Base-by-base conservation (phyloP, 2,797 vertebrate genomes). In the Zalophus californianus region DNA sequence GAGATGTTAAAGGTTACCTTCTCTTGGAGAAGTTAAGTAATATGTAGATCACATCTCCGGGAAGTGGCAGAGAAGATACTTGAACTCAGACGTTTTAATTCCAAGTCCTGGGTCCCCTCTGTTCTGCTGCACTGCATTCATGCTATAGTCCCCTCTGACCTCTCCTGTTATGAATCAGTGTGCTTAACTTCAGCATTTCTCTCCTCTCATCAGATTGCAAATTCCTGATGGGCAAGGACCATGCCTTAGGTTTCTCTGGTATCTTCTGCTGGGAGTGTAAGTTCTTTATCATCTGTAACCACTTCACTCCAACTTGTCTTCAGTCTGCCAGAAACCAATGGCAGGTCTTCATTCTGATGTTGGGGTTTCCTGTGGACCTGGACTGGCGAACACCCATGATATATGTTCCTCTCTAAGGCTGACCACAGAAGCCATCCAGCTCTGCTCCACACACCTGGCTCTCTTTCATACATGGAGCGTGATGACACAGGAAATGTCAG, bases 101-200 rank as follows among this genome's bases (percentile, higher is more conserved):
- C 27, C 21, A 38, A 38, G 27, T 7, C 16, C 14, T 35, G 48
- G 41, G 6, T n/a, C 60, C 52, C 44, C 18, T 12, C 14, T 78
- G 2, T 32, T 78, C 11, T 0, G 32, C 23, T 48, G 1, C 6
- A 4, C n/a, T 18, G 1, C 27, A 4, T 52, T 14, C 38, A 16
- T 20, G 9, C 14, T 23, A 10, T 3, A 8, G 1, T 41, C 29
- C 25, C 25, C 48, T 86, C 35, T 68, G 2, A 23, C 35, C 29
- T 44, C 58, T 72, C 21, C 29, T 18, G 16, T 13, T 44, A 41
- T 38, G 23, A 6, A n/a, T 66, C 13, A 8, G 18, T 18, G 18
- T 1, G 11, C 52, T 27, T 90, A 5, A 32, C 54, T 29, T 48
- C 4, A 11, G 29, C 35, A 18, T 27, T 15, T 54, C 11, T 0